Evolutionary conservation across 2,113 vertebrate genomes (phyloP).

Genomic region (Ammospiza nelsoni): DNA sequence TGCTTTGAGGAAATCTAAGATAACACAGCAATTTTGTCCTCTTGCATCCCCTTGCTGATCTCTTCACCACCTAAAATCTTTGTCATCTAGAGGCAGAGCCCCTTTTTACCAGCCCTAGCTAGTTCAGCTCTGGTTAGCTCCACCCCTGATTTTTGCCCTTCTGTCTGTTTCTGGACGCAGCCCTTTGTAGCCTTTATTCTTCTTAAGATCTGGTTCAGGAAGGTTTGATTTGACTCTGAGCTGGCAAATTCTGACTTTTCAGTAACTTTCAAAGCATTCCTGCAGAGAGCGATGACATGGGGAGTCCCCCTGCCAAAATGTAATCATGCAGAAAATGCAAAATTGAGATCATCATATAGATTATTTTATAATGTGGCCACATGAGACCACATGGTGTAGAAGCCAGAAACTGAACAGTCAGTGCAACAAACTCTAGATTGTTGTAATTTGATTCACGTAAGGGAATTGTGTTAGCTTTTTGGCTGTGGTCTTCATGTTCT

Average conservation of each 20-base stretch:
- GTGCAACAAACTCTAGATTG: constrained; percentile 63
- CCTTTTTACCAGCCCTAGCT: neutral
- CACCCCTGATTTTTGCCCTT: neutral
- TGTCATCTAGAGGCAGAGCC: too few species aligned
- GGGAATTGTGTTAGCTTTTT: constrained; percentile 69
- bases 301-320: constrained; percentile 69
- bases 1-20: neutral
- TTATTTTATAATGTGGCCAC: constrained; percentile 75
- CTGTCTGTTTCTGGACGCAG: neutral
- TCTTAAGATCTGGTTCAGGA: neutral
- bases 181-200: neutral
- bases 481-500: constrained; percentile 59
- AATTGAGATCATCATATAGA: constrained; percentile 73
- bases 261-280: constrained; percentile 75
- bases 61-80: neutral
- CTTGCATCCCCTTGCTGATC: neutral
- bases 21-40: fast-evolving
- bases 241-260: constrained; percentile 61
- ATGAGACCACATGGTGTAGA: constrained; percentile 37
- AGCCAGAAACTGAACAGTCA: constrained; percentile 55
- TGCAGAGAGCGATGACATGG: constrained; percentile 54
- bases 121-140: neutral
- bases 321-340: constrained; percentile 79
- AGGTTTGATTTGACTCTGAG: constrained; percentile 23
- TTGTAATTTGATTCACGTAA: constrained; percentile 75